Conservation (phyloP, 2,888 invertebrate species). For the Andricus quercusramuli region DNA sequence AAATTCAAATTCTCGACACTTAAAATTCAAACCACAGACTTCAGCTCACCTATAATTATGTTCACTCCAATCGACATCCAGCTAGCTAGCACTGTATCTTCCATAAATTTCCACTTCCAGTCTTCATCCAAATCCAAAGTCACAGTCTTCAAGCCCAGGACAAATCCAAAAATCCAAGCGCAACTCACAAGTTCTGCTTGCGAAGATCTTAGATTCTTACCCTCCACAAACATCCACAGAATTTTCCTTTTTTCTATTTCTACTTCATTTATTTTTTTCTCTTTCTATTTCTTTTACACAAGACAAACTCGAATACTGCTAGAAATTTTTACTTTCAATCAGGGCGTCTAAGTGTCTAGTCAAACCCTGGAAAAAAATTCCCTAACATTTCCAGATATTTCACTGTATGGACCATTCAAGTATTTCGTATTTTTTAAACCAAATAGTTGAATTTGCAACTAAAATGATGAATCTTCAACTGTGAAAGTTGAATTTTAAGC, state of each 20-base stretch:
- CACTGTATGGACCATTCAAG: neutral
- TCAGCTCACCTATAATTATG: constrained; percentile 60
- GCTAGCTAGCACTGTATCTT: constrained; percentile 57
- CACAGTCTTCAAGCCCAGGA: constrained; percentile 57
- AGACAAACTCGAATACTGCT: neutral
- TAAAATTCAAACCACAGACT: constrained; percentile 50
- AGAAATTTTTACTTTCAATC: neutral
- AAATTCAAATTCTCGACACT: constrained; percentile 14
- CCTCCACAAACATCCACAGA: constrained; percentile 50
- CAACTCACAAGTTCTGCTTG: constrained; percentile 39
- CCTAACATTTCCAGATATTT: neutral
- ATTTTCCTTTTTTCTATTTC: neutral
- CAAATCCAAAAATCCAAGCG: constrained; percentile 51
- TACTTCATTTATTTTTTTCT: neutral
- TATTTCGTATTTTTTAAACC: too few species aligned
- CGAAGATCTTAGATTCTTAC: constrained; percentile 44
- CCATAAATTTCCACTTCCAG: constrained; percentile 59
- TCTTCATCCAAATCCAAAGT: constrained; percentile 50
- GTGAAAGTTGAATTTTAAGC: too few species aligned
- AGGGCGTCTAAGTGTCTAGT: too few species aligned
- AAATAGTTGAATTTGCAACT: too few species aligned
- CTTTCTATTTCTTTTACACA: neutral
- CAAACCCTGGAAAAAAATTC: neutral
- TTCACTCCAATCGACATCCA: constrained; percentile 61
- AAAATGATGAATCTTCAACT: too few species aligned